Evolutionary conservation across 1,140 invertebrate genomes (phyloP).

Genomic region (Acromyrmex heyeri): DNA sequence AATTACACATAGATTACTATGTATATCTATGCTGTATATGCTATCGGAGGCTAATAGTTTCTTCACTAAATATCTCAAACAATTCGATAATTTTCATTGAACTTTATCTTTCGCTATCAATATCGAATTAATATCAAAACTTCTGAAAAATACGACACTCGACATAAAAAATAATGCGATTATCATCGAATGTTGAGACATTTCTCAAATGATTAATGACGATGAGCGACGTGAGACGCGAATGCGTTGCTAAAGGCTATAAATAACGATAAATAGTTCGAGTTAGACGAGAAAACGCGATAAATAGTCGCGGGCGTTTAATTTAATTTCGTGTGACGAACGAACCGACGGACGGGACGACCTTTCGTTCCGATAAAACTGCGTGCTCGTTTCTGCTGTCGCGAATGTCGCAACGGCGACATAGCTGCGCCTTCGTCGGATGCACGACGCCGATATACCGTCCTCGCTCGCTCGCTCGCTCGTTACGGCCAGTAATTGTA

Average conservation of each 20-base stretch:
- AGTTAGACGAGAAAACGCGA: conserved; percentile 5
- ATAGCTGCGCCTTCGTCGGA: conserved; percentile 32
- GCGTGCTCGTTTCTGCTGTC: conserved; percentile 31
- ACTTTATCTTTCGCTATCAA: not conserved
- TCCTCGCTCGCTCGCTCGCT: conserved; percentile 7
- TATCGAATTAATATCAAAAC: not conserved
- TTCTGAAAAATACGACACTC: not conserved
- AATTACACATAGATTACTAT: not conserved
- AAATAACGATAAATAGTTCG: conserved; percentile 22
- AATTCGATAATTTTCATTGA: conserved; percentile 6
- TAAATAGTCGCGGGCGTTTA: conserved; percentile 45
- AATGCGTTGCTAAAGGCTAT: not conserved
- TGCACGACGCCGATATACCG: conserved; percentile 4
- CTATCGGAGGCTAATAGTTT: not conserved
- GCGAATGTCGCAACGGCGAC: conserved; percentile 45
- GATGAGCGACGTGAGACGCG: not conserved
- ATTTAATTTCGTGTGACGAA: conserved; percentile 50
- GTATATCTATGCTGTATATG: not conserved
- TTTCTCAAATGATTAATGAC: not conserved
- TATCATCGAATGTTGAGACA: not conserved
- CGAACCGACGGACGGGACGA: conserved; percentile 12
- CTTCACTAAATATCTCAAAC: not conserved
- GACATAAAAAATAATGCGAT: not conserved
- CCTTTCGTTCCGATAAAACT: conserved; percentile 56
- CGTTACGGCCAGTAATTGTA: conserved; percentile 46